Conservation (phyloP, 2,113 vertebrate genomes). For the Platichthys flesus region DNA sequence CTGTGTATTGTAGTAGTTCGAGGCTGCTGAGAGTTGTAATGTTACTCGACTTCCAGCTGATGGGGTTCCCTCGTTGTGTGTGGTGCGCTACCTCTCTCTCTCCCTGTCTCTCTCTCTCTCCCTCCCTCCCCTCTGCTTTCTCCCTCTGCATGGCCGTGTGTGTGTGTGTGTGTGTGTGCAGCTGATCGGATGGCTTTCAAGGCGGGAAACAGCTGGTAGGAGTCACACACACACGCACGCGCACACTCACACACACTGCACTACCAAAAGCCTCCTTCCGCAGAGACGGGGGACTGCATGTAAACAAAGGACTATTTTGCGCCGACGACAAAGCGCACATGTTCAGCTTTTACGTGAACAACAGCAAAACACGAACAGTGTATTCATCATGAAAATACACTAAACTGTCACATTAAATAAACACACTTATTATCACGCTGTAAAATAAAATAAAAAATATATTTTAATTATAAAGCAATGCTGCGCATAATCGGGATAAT, state of each 20-base stretch:
- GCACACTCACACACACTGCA: constrained; percentile 70
- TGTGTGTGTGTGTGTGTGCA: constrained; percentile 85
- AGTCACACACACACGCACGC: constrained; percentile 76
- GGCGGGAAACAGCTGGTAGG: constrained; percentile 99
- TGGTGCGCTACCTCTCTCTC: constrained; percentile 77
- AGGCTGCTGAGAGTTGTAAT: constrained; percentile 82
- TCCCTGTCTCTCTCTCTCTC: constrained; percentile 59
- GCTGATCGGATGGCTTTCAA: constrained; percentile 95
- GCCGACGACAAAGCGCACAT: background rate
- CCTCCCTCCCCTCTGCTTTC: constrained; percentile 69
- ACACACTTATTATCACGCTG: no score
- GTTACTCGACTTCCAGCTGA: constrained; percentile 88
- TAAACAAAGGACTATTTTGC: constrained; percentile 93
- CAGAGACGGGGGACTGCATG: constrained; percentile 87
- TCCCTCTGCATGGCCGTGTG: constrained; percentile 79
- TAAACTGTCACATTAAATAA: background rate
- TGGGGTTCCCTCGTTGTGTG: constrained; percentile 88
- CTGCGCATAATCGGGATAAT: no score
- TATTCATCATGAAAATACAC: no score
- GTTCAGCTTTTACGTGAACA: no score
- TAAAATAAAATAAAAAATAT: no score
- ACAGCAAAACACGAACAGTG: no score
- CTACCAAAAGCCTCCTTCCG: constrained; percentile 88
- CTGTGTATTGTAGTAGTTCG: constrained; percentile 71
- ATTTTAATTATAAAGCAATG: no score